phyloP scores from a whole-genome alignment of 2,113 vertebrate genomes.

The Catharus minimus region DNA sequence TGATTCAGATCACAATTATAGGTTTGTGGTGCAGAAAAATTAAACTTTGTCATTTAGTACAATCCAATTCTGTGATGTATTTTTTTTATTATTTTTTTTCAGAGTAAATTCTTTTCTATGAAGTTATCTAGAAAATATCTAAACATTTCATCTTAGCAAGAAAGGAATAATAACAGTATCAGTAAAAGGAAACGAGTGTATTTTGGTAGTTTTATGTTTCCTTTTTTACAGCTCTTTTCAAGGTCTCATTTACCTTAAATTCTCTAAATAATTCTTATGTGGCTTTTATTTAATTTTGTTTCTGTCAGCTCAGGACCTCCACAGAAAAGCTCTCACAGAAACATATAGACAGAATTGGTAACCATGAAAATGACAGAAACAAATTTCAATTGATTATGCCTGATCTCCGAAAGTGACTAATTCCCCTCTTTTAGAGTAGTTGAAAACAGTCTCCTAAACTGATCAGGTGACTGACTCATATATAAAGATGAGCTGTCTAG shows the following conservation, averaged over 20 bases:
- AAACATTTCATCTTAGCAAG: background rate
- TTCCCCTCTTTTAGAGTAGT: background rate
- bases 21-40: background rate
- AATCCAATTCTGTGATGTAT: background rate
- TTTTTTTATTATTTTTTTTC: background rate
- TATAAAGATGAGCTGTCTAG: background rate
- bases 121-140: background rate
- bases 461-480: background rate
- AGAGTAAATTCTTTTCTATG: background rate
- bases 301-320: background rate
- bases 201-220: background rate
- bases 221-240: background rate
- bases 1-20: background rate
- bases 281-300: background rate
- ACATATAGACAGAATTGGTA: background rate
- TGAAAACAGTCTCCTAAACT: background rate
- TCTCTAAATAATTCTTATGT: background rate
- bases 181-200: background rate
- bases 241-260: background rate
- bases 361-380: background rate
- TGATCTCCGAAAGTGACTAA: background rate
- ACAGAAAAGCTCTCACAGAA: background rate
- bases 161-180: background rate
- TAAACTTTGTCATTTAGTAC: conserved; percentile 1
- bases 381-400: background rate